These are phyloP conservation scores for Malacoctenus gilli DNA, from an alignment of 2,797 vertebrate genomes.

Conservation along the genomic window DNA sequence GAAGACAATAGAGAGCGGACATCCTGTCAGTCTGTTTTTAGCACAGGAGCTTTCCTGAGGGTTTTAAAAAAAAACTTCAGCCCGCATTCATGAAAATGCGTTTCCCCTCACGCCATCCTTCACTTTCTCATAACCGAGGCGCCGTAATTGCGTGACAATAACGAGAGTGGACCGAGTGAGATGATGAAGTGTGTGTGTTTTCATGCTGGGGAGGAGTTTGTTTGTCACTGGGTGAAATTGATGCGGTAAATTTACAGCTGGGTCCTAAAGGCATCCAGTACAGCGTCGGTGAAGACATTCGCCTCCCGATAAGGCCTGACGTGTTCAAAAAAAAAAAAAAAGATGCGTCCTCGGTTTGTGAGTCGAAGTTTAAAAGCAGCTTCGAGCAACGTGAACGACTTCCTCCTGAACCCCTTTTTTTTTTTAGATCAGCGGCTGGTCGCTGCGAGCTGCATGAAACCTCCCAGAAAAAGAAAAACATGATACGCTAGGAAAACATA, in stretches of 20 bases:
- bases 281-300: background rate
- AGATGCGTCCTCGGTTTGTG: background rate
- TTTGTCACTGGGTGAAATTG: background rate
- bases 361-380: background rate
- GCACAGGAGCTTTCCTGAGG: conserved; percentile 60
- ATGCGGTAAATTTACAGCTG: background rate
- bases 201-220: background rate
- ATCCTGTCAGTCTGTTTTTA: conserved; percentile 73
- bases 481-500: too few species aligned
- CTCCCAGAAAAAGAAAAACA: background rate
- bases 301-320: background rate
- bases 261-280: background rate
- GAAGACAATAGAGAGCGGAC: conserved; percentile 71
- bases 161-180: conserved; percentile 1
- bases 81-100: conserved; percentile 35
- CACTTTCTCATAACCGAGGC: conserved; percentile 12
- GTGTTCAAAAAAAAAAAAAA: too few species aligned
- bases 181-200: background rate
- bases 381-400: background rate
- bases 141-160: conserved; percentile 19
- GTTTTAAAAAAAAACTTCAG: conserved; percentile 21
- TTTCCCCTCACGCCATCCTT: conserved; percentile 37
- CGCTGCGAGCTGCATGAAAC: background rate
- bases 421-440: background rate
- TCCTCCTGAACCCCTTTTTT: background rate